Conservation (phyloP, 2,888 invertebrate genomes). For the Apamea epomidion region DNA sequence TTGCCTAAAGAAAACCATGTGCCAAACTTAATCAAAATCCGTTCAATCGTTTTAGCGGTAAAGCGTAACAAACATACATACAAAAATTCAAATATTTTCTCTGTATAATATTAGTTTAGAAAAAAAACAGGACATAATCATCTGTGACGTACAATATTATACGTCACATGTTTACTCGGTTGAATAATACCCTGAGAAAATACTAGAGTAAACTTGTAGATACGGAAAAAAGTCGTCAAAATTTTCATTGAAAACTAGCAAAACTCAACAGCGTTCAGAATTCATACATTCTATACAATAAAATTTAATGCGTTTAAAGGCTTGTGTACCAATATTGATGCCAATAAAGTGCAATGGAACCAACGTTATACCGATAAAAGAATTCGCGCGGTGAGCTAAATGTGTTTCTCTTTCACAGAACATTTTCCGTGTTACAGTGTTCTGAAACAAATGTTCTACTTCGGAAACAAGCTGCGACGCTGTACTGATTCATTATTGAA, state of each 20-base stretch:
- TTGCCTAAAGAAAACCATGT: no score
- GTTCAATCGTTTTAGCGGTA: no score
- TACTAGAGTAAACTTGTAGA: neutral
- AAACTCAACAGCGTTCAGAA: neutral
- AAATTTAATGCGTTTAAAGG: conserved; percentile 10
- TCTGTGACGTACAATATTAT: neutral
- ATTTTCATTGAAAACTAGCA: conserved; percentile 3
- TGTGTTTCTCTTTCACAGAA: conserved; percentile 50
- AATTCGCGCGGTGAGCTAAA: conserved; percentile 45
- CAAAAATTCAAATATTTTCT: no score
- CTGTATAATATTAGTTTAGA: neutral
- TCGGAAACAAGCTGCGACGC: conserved; percentile 58
- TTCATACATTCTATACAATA: conserved; percentile 20
- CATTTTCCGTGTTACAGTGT: conserved; percentile 43
- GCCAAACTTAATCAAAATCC: no score
- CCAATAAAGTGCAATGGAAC: conserved; percentile 44
- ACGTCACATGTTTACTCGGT: neutral
- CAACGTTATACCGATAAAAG: conserved; percentile 39
- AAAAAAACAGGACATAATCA: neutral
- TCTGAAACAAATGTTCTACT: conserved; percentile 59
- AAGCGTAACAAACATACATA: no score
- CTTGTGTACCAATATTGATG: conserved; percentile 26
- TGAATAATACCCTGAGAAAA: neutral
- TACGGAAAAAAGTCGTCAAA: neutral
- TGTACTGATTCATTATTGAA: conserved; percentile 66